A percentile compares a stretch with the other conserved stretches of the same genome.
Evolutionary conservation across 2,888 invertebrate genomes (phyloP).

Genomic region (Stegana nigrithorax): DNA sequence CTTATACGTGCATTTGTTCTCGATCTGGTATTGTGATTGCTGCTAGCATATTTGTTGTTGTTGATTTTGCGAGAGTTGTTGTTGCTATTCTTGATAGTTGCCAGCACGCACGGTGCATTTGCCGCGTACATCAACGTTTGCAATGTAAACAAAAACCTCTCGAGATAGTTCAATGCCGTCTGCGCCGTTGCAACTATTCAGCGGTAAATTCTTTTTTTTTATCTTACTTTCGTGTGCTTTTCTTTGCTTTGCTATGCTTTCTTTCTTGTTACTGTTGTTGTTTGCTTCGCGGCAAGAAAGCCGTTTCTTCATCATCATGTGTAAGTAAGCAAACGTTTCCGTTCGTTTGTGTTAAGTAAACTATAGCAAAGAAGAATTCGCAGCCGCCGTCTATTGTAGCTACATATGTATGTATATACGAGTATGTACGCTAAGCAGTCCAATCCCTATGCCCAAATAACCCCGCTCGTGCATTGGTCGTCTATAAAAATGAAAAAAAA

Average conservation of each 20-base stretch:
- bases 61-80: not conserved
- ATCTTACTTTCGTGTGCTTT: too few relatives aligned
- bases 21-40: not conserved
- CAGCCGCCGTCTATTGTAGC: too few relatives aligned
- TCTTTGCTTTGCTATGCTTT: not conserved
- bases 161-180: conserved; percentile 13
- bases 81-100: too few relatives aligned
- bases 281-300: not conserved
- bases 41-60: too few relatives aligned
- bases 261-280: not conserved
- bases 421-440: too few relatives aligned
- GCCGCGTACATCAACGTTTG: not conserved
- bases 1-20: not conserved
- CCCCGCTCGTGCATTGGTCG: too few relatives aligned
- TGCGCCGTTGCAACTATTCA: conserved; percentile 8
- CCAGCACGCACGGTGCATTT: not conserved
- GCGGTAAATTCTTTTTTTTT: conserved; percentile 13
- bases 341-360: conserved; percentile 7
- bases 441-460: too few relatives aligned
- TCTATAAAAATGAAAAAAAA: too few relatives aligned
- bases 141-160: conserved; percentile 16
- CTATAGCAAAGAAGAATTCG: conserved; percentile 6
- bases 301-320: too few relatives aligned
- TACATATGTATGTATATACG: too few relatives aligned
- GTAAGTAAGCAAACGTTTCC: conserved; percentile 11